A percentile compares a stretch with the other conserved stretches of the same genome.
Conservation (phyloP, 1,140 invertebrate species). For the Euglossa dilemma region DNA sequence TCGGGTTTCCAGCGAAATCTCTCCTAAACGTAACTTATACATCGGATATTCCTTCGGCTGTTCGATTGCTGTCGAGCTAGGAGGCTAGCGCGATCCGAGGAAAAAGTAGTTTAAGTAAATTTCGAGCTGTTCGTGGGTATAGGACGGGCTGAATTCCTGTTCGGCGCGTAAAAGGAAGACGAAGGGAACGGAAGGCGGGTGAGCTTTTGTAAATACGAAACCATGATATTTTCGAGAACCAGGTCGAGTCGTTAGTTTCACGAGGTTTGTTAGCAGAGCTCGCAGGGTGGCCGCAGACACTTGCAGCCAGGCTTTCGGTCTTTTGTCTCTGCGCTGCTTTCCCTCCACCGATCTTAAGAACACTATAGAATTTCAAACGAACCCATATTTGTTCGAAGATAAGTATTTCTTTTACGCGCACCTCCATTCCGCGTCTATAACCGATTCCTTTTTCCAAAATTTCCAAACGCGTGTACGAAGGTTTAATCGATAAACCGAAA, state of each 20-base stretch:
- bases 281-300: slow-evolving; percentile 37
- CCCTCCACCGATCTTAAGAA: background rate
- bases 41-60: background rate
- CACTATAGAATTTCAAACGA: slow-evolving; percentile 56
- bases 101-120: background rate
- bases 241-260: slow-evolving; percentile 61
- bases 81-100: fast-evolving
- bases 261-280: slow-evolving; percentile 63
- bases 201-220: slow-evolving; percentile 68
- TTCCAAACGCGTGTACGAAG: no score
- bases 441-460: no score
- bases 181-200: slow-evolving; percentile 20
- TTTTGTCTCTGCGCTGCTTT: slow-evolving; percentile 38
- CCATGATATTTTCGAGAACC: slow-evolving; percentile 22
- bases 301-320: slow-evolving; percentile 19
- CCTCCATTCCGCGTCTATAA: background rate
- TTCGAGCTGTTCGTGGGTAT: background rate
- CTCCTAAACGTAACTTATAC: background rate
- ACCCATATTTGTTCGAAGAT: background rate
- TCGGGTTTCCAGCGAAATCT: background rate
- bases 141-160: background rate
- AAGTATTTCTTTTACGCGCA: background rate
- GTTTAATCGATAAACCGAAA: no score
- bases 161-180: background rate
- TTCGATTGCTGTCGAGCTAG: no score